phyloP scores from a whole-genome alignment of 2,797 vertebrate genomes.

The Coluber constrictor region DNA sequence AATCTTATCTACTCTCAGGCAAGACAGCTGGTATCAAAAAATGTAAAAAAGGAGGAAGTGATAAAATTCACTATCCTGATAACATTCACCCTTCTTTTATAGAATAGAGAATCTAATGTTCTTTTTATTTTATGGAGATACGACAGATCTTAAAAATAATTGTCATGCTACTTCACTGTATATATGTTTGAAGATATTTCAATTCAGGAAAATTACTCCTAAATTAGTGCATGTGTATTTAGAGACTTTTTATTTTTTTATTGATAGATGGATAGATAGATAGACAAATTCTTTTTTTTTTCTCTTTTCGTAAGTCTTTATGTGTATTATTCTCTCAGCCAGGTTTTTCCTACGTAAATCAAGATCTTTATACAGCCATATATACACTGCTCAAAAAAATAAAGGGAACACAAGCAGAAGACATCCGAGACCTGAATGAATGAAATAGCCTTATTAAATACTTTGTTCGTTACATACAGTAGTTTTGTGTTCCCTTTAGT shows the following conservation, averaged over 20 bases:
- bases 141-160: background rate
- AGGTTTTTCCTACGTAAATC: too few species aligned
- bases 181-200: background rate
- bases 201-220: background rate
- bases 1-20: background rate
- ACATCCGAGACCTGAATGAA: too few species aligned
- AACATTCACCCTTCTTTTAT: background rate
- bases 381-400: too few species aligned
- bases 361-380: too few species aligned
- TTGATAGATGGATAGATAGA: background rate
- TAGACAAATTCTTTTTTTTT: too few species aligned
- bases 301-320: too few species aligned
- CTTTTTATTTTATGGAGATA: background rate
- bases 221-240: background rate
- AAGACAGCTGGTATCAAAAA: background rate
- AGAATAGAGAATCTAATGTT: background rate
- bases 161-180: background rate
- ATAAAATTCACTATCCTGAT: background rate
- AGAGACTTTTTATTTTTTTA: background rate
- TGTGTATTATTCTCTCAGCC: too few species aligned
- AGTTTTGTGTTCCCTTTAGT: too few species aligned
- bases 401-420: too few species aligned
- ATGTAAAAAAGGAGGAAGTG: background rate
- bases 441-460: too few species aligned
- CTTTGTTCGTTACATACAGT: too few species aligned